These are phyloP conservation scores for Onychostoma macrolepis DNA, from an alignment of 2,113 vertebrate species.

Conservation along the genomic window DNA sequence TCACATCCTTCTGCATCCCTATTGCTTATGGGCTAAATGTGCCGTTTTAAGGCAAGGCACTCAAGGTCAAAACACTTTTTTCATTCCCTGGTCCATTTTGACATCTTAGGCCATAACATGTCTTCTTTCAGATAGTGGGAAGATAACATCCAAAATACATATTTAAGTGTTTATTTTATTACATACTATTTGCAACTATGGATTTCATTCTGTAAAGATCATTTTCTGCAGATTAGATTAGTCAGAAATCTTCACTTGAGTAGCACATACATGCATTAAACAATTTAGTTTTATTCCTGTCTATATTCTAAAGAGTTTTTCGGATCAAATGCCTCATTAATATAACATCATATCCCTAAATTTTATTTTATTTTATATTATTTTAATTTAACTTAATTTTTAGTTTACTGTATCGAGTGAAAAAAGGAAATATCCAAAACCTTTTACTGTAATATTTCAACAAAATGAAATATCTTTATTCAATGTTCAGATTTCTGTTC, in stretches of 20 bases:
- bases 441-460: not conserved
- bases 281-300: not conserved
- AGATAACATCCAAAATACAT: not conserved
- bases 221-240: not conserved
- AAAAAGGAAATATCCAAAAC: too few species aligned
- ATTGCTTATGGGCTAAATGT: not conserved
- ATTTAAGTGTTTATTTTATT: not conserved
- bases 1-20: not conserved
- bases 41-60: not conserved
- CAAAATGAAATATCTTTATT: not conserved
- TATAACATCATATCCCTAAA: not conserved
- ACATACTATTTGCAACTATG: too few species aligned
- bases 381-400: too few species aligned
- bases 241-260: not conserved
- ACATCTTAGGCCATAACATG: not conserved
- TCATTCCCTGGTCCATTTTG: not conserved
- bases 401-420: too few species aligned
- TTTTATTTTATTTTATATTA: too few species aligned
- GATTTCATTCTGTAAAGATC: not conserved
- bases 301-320: not conserved
- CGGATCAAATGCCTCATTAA: not conserved
- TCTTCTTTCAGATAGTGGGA: not conserved
- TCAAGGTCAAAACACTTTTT: not conserved
- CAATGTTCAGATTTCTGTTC: not conserved
- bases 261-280: not conserved